Conservation (phyloP, 2,888 invertebrate genomes). For the Atethmia centrago region DNA sequence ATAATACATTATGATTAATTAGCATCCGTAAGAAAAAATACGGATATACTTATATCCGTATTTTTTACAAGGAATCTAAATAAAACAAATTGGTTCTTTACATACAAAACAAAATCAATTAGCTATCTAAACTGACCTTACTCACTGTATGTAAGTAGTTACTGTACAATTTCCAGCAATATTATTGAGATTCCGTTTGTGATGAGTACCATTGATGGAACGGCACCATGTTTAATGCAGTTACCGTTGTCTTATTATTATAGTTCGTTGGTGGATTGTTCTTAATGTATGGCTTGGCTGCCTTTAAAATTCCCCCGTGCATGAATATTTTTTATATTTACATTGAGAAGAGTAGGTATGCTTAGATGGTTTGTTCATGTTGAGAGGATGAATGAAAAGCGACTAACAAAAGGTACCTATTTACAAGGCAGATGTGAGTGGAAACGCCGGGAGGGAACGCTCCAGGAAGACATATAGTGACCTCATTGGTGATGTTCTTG, state of each 20-base stretch:
- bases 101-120: neutral
- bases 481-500: too few species aligned
- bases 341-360: too few species aligned
- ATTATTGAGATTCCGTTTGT: constrained; percentile 5
- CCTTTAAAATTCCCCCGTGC: neutral
- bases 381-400: too few species aligned
- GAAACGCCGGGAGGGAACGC: too few species aligned
- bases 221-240: neutral
- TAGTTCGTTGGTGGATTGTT: neutral
- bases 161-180: constrained; percentile 10
- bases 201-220: neutral
- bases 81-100: neutral
- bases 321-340: neutral
- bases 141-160: neutral
- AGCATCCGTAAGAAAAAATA: too few species aligned
- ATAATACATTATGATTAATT: too few species aligned
- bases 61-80: neutral
- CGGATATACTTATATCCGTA: neutral
- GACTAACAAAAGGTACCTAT: too few species aligned
- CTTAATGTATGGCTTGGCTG: neutral
- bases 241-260: constrained; percentile 4
- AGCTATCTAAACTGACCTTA: neutral
- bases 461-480: too few species aligned
- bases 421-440: too few species aligned
- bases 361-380: too few species aligned